Evolutionary conservation across 2,797 vertebrate genomes (phyloP), one percentile per base, ranked within the genome.

Genomic region (Hypotaenidia philippensis): DNA sequence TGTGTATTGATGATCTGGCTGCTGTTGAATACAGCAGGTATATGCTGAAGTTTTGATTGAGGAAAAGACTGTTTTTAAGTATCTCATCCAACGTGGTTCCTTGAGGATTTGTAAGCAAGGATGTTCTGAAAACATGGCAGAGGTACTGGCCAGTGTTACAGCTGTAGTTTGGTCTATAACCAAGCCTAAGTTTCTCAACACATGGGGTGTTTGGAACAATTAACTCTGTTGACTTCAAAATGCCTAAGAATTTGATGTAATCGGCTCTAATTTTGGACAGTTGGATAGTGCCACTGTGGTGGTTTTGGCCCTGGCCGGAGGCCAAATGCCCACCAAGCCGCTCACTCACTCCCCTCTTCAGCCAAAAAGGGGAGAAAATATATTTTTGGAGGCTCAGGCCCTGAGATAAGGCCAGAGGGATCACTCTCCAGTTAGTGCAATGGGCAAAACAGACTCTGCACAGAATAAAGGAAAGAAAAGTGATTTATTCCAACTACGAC

Each of bases 21-120:
- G 77, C 83, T 65, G 55, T 49, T 91, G 81, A 74, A 74, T 64
- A n/a, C 45, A 85, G 77, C 68, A 96, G 89, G 41, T 86, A 60
- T 80, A 2, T 20, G 10, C 15, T 82, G 41, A 82, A 66, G 84
- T 84, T 81, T 77, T 86, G 23, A 63, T 27, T 81, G 65, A 76
- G 32, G 76, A 92, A 47, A 72, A 74, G 52, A 45, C 29, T 32
- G 5, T 55, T 63, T 66, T 59, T 12, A 86, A 70, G 9, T 76
- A 13, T 29, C 44, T 91, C n/a, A 60, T 79, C 38, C 60, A 76
- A 3, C 0, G 0, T 40, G 17, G 12, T 79, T 93, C 70, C 83
- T 74, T n/a, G 66, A 75, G 75, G 23, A 60, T 63, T 74, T 90
- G 36, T 59, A 66, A 86, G 83, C 86, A 89, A 66, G 44, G n/a